Percentiles rank a stretch among this genome's conserved stretches.
Conservation (phyloP, 1,140 invertebrate species). For the Bombyx mandarina region DNA sequence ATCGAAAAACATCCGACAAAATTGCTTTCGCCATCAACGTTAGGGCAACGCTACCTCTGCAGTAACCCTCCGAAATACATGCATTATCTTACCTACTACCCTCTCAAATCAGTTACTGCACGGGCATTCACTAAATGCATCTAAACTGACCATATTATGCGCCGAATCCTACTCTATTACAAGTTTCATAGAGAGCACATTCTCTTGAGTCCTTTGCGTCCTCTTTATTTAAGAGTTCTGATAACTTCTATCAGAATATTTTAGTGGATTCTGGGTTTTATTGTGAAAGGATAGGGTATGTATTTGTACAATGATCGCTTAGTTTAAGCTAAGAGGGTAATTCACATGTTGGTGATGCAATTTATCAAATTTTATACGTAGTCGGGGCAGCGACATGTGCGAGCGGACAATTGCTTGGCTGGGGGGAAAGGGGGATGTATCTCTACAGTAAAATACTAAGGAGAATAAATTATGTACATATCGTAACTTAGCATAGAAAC, state of each 20-base stretch:
- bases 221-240: slow-evolving; percentile 2
- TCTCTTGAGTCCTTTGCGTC: no score
- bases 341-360: slow-evolving; percentile 64
- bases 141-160: slow-evolving; percentile 7
- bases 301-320: slow-evolving; percentile 15
- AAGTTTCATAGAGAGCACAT: no score
- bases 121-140: slow-evolving; percentile 61
- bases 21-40: slow-evolving; percentile 55
- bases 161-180: no score
- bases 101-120: slow-evolving; percentile 47
- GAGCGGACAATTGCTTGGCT: slow-evolving; percentile 47
- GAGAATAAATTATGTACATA: slow-evolving; percentile 51
- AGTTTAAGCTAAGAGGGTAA: slow-evolving; percentile 67
- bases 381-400: slow-evolving; percentile 45
- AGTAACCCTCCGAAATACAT: slow-evolving; percentile 42
- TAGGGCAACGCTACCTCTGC: slow-evolving; percentile 24
- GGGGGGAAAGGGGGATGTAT: slow-evolving; percentile 17
- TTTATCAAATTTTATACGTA: slow-evolving; percentile 68
- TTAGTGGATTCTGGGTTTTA: slow-evolving; percentile 9
- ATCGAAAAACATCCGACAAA: slow-evolving; percentile 51
- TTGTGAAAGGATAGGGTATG: slow-evolving; percentile 12
- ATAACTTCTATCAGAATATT: slow-evolving; percentile 30
- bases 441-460: not conserved
- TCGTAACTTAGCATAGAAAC: no score
- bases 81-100: slow-evolving; percentile 62